A percentile compares a stretch with the other conserved stretches of the same genome.
Conservation (phyloP, 37 sponge, comb jelly and placozoan genomes). For the Crambe crambe region DNA sequence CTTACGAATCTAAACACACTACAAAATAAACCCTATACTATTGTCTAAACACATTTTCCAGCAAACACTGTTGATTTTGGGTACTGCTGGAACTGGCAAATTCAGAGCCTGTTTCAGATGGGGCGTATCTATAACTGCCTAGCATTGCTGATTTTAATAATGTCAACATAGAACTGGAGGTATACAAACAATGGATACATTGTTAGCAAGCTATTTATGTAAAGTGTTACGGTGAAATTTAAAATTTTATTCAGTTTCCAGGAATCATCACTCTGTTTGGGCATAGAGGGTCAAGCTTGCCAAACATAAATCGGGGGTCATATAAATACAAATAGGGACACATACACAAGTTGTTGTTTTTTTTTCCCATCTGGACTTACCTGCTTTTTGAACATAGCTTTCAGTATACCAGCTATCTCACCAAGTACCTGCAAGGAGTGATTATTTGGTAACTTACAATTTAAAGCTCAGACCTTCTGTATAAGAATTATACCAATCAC, state of each 20-base stretch:
- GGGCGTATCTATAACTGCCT: no score
- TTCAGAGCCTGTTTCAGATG: no score
- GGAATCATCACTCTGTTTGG: neutral
- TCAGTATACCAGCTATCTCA: conserved; percentile 5
- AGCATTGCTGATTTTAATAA: no score
- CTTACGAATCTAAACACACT: no score
- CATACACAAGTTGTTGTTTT: no score
- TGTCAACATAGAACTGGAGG: neutral
- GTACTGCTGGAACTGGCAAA: no score
- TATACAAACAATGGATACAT: neutral
- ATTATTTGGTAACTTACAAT: neutral
- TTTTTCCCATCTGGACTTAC: neutral
- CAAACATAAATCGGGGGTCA: neutral
- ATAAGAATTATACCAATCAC: neutral
- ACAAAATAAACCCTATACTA: no score
- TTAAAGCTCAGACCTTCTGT: neutral
- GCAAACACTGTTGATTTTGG: no score
- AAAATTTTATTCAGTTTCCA: no score
- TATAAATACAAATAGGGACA: neutral
- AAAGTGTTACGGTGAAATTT: no score
- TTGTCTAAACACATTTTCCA: no score
- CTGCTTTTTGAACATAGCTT: neutral
- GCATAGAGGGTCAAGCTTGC: neutral
- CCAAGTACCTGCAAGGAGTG: neutral
- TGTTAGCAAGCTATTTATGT: no score